Percentiles rank a stretch among this genome's conserved stretches.
Evolutionary conservation across 2,888 invertebrate species (phyloP).

Genomic region (Nephrotoma appendiculata): DNA sequence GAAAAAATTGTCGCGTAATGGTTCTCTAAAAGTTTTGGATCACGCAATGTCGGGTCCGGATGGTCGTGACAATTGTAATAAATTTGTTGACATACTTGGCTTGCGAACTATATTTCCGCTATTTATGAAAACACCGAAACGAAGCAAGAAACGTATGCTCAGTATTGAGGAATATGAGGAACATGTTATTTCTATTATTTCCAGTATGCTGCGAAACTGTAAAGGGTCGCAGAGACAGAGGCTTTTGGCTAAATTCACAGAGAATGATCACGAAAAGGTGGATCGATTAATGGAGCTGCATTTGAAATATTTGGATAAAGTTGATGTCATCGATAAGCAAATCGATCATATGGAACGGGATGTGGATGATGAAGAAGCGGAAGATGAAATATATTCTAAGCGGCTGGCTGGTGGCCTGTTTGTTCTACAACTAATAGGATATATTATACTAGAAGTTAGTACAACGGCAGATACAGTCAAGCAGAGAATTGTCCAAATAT

Average conservation of each 20-base stretch:
- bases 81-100: constrained; percentile 95
- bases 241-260: constrained; percentile 86
- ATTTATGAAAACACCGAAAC: constrained; percentile 97
- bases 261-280: constrained; percentile 97
- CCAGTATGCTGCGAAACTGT: constrained; percentile 86
- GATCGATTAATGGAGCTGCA: constrained; percentile 92
- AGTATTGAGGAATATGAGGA: constrained; percentile 88
- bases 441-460: constrained; percentile 62
- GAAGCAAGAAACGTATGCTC: constrained; percentile 59
- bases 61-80: constrained; percentile 90
- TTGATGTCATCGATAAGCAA: constrained; percentile 65
- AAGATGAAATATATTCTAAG: constrained; percentile 77
- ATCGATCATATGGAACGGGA: constrained; percentile 41
- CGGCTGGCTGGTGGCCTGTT: constrained; percentile 91
- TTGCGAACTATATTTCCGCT: constrained; percentile 93
- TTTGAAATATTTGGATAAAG: constrained; percentile 91
- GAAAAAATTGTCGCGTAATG: constrained; percentile 91
- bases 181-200: constrained; percentile 85
- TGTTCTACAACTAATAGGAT: constrained; percentile 87
- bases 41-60: constrained; percentile 91
- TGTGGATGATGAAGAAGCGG: constrained; percentile 54
- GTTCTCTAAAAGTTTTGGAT: constrained; percentile 93
- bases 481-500: constrained; percentile 73
- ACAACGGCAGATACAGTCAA: constrained; percentile 58
- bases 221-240: constrained; percentile 80